Evolutionary conservation across 53 echinoderm and acorn worm genomes (phyloP).

Genomic region (Glandiceps talaboti): DNA sequence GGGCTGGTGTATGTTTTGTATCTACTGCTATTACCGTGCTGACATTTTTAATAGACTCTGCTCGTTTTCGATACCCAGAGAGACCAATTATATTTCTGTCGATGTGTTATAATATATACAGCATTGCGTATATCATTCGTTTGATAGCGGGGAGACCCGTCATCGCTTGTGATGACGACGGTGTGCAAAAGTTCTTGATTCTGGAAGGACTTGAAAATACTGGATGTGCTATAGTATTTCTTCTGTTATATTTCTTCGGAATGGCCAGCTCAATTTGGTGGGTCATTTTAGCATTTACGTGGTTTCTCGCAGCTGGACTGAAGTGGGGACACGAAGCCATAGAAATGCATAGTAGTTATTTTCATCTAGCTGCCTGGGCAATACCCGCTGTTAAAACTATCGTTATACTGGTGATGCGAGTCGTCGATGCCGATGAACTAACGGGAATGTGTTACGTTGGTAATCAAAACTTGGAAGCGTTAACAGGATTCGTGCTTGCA

Average conservation of each 20-base stretch:
- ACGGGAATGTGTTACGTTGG: conserved; percentile 98
- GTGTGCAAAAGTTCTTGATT: conserved; percentile 55
- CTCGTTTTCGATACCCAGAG: conserved; percentile 90
- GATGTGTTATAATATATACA: conserved; percentile 79
- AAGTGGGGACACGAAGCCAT: conserved; percentile 99
- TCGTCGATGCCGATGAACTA: conserved; percentile 97
- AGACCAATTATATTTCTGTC: conserved; percentile 92
- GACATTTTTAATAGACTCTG: conserved; percentile 80
- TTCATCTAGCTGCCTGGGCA: conserved; percentile 93
- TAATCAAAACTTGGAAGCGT: conserved; percentile 67
- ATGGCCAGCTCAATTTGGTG: conserved; percentile 99
- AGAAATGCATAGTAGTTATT: conserved; percentile 91
- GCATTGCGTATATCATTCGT: conserved; percentile 80
- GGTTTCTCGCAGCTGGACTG: conserved; percentile 96
- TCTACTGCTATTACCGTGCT: conserved; percentile 81
- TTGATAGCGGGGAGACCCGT: conserved; percentile 62
- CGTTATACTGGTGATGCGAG: conserved; percentile 90
- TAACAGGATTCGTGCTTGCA: conserved; percentile 91
- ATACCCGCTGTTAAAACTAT: conserved; percentile 95
- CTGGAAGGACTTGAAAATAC: conserved; percentile 88
- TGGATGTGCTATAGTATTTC: conserved; percentile 89
- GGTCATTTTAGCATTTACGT: conserved; percentile 92
- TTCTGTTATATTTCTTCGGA: conserved; percentile 86
- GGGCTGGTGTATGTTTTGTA: conserved; percentile 84
- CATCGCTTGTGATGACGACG: conserved; percentile 76